A percentile compares a stretch with the other conserved stretches of the same genome.
Conservation (phyloP, 2,113 vertebrate species). For the Ceyx melanurus region DNA sequence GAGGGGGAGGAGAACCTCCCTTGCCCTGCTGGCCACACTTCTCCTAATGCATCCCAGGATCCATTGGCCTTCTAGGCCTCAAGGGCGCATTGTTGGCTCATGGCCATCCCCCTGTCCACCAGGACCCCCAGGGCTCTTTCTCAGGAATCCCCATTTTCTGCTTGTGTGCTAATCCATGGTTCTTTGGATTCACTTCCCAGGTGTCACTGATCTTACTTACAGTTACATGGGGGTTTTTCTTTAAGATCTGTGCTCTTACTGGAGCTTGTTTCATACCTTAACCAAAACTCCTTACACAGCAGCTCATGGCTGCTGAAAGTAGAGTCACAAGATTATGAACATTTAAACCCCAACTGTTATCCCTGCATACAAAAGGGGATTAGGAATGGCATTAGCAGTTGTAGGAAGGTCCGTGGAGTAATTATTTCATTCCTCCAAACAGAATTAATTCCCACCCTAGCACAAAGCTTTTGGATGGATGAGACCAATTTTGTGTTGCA, state of each 20-base stretch:
- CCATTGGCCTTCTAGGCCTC: no score
- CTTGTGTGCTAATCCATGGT: background rate
- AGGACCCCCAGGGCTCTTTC: no score
- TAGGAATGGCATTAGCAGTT: constrained; percentile 17
- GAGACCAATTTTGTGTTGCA: background rate
- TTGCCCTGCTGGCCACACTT: no score
- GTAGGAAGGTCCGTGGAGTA: background rate
- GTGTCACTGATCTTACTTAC: background rate
- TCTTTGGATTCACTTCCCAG: background rate
- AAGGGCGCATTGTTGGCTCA: no score
- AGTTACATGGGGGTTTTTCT: background rate
- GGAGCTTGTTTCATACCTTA: background rate
- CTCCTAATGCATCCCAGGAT: no score
- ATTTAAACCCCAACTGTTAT: background rate
- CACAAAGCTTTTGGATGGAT: background rate
- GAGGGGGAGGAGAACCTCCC: no score
- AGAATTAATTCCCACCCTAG: background rate
- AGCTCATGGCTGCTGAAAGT: constrained; percentile 15
- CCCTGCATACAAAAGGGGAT: background rate
- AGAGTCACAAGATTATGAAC: constrained; percentile 38
- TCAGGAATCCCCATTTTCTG: background rate
- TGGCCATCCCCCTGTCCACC: no score
- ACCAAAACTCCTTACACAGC: background rate
- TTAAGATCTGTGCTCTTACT: background rate
- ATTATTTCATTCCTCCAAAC: constrained; percentile 13